phyloP scores from a whole-genome alignment of 1,140 invertebrate species.

The Lordiphosa mommai region DNA sequence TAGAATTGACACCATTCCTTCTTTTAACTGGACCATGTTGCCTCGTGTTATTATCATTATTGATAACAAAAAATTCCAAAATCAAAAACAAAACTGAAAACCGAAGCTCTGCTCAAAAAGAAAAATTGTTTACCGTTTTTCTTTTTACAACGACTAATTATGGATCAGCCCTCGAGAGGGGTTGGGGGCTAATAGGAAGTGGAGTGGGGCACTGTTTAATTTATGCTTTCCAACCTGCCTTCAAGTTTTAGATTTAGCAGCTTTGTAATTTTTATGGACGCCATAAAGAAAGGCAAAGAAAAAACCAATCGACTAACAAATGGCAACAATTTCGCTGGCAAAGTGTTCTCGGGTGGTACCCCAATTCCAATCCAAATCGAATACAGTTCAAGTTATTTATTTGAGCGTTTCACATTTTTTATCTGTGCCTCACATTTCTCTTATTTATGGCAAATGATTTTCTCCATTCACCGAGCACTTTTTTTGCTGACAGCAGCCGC shows the following conservation, averaged over 20 bases:
- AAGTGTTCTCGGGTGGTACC: slow-evolving; percentile 33
- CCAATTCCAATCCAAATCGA: slow-evolving; percentile 44
- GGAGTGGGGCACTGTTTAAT: slow-evolving; percentile 56
- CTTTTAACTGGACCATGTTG: too few relatives aligned
- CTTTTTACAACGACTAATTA: too few relatives aligned
- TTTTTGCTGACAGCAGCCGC: slow-evolving; percentile 56
- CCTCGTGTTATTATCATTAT: too few relatives aligned
- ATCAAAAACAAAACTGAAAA: too few relatives aligned
- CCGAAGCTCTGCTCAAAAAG: too few relatives aligned
- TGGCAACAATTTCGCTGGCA: slow-evolving; percentile 71
- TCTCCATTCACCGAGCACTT: slow-evolving; percentile 40
- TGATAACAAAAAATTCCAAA: too few relatives aligned
- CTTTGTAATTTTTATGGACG: slow-evolving; percentile 51
- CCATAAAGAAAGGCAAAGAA: slow-evolving; percentile 31
- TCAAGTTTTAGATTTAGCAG: slow-evolving; percentile 46
- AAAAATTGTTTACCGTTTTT: too few relatives aligned
- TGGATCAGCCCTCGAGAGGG: not conserved
- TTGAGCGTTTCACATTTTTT: slow-evolving; percentile 74
- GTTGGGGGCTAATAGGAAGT: not conserved
- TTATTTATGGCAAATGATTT: slow-evolving; percentile 75
- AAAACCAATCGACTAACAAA: slow-evolving; percentile 70
- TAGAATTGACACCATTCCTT: too few relatives aligned
- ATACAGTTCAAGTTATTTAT: slow-evolving; percentile 69
- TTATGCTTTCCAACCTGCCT: slow-evolving; percentile 60
- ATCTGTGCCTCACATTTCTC: slow-evolving; percentile 65